Evolutionary conservation across 2,888 invertebrate genomes (phyloP), one percentile per base, ranked within the genome.

Genomic region (Halocaridina rubra): DNA sequence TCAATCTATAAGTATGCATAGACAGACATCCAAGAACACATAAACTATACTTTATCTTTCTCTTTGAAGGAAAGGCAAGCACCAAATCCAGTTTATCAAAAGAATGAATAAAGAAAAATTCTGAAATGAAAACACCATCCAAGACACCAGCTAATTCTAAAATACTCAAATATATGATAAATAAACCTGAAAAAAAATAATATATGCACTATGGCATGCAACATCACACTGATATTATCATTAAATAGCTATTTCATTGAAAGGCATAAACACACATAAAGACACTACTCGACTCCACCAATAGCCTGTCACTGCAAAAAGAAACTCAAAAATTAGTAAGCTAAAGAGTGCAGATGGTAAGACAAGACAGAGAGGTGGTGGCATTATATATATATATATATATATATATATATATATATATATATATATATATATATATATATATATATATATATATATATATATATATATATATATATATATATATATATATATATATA

Each of bases 271-370:
- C 19, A 80, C 72, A 74, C 61, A 72, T 32, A 80, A 80, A 74
- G n/a, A 80, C 19, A 80, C 82, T 82, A 82, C 82, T 71, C 32
- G 46, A 78, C 78, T 78, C 82, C 77, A 82, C 61, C 78, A 77
- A 82, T 78, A 78, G 78, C 82, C 80, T 59, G 61, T 29, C 82
- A 82, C 82, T 82, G 82, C 82, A 82, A 82, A 81, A 80, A 71
- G 32, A 80, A 80, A 57, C 30, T n/a, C n/a, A n/a, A n/a, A 82
- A 82, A 82, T 82, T 59, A 82, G 78, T 82, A 24, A 29, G 82
- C 82, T 82, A 82, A 77, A 69, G 72, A 82, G 82, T 82, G 82
- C 82, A 82, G 78, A 82, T 82, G 82, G 82, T 82, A 82, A 82
- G 82, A 82, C 82, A 82, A 82, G 82, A 82, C 82, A 82, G 67